Evolutionary conservation across 2,888 invertebrate genomes (phyloP), one percentile per base, ranked within the genome.

Genomic region (Eupithecia subumbrata): DNA sequence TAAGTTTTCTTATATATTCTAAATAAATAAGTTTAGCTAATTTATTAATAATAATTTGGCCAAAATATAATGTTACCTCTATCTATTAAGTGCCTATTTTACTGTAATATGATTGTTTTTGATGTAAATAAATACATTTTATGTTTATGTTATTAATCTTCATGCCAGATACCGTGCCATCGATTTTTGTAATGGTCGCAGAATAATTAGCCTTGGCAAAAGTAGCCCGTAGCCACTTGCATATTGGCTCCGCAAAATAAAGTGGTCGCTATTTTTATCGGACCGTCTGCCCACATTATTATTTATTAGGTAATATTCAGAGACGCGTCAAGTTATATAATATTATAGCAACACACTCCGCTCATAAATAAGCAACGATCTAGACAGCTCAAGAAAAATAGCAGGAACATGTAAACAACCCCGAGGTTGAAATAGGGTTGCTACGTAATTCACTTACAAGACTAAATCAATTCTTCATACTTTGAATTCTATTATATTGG

Each of bases 341-440:
- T 37, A 40, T 8, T 14, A 25, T 14, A 45, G 22, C 68, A 56
- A 30, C 48, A 64, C 71, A 72, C 60, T 40, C 74, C 25, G 25
- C 69, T 78, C 71, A 76, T 78, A 76, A 75, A 78, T 78, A 76
- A 73, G 66, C 63, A 74, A 52, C 64, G 56, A 71, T 76, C 78
- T 76, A 74, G 75, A 75, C 78, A 56, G 69, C 69, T 60, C 70
- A 74, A 78, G 74, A 76, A 76, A 76, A 75, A 78, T 75, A 43
- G 76, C 69, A 69, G 69, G 69, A 75, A 76, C 73, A 78, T 78
- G 78, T 72, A 75, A 78, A 16, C 56, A 56, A n/a, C 52, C 25
- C 14, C 56, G 14, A 30, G 34, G 68, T 68, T 43, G 8, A 45
- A 14, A 18, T 43, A 68, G 68, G 68, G 68, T 68, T 68, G 68